Evolutionary conservation across 2,888 invertebrate genomes (phyloP).

Genomic region (Caenorhabditis zanzibari): DNA sequence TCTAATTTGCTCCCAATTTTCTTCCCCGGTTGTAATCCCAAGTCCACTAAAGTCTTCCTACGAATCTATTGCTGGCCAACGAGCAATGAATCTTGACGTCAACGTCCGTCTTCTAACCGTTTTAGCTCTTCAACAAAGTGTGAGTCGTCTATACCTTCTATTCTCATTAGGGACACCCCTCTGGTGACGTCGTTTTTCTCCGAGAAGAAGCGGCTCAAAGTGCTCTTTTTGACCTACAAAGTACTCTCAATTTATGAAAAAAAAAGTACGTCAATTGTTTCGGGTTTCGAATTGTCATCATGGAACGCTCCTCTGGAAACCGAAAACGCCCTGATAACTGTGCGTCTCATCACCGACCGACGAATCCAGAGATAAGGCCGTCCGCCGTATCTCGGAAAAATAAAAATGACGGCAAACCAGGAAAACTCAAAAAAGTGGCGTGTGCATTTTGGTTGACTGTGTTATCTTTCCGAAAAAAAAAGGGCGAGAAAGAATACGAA

Average conservation of each 20-base stretch:
- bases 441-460: neutral
- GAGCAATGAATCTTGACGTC: constrained; percentile 76
- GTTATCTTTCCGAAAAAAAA: constrained; percentile 21
- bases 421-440: constrained; percentile 36
- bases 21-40: constrained; percentile 64
- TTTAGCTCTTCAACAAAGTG: constrained; percentile 74
- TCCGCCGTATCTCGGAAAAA: constrained; percentile 18
- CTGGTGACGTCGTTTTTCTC: constrained; percentile 15
- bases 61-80: constrained; percentile 70
- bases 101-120: constrained; percentile 75
- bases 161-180: neutral
- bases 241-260: constrained; percentile 18
- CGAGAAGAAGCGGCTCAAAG: constrained; percentile 9
- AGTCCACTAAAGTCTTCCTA: constrained; percentile 67
- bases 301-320: constrained; percentile 54
- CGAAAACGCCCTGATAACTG: constrained; percentile 40
- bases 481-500: constrained; percentile 5
- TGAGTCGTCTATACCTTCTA: constrained; percentile 44
- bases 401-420: constrained; percentile 55
- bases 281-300: constrained; percentile 47
- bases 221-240: constrained; percentile 56
- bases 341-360: constrained; percentile 33
- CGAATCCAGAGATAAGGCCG: constrained; percentile 10
- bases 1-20: neutral
- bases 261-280: constrained; percentile 36